phyloP scores from a whole-genome alignment of 2,113 vertebrate species.

The Uria aalge region DNA sequence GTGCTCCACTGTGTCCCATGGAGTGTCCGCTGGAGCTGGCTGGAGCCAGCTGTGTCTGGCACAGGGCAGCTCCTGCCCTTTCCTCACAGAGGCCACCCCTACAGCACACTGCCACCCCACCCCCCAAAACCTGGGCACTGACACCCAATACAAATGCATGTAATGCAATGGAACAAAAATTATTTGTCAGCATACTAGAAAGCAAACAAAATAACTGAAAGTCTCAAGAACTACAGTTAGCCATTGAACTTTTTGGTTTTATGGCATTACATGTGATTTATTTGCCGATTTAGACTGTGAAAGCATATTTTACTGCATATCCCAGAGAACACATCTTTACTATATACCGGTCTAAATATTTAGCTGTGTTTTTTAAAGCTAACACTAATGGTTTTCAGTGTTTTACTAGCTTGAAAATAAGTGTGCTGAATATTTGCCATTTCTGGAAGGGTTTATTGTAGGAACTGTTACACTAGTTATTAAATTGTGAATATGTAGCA shows the following conservation, averaged over 20 bases:
- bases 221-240: background rate
- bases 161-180: background rate
- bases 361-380: background rate
- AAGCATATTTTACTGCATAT: background rate
- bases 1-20: background rate
- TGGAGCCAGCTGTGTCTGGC: background rate
- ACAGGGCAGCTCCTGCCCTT: background rate
- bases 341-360: background rate
- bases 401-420: conserved; percentile 47
- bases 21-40: background rate
- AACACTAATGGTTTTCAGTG: background rate
- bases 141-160: accelerated
- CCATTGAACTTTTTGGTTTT: background rate
- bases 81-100: background rate
- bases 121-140: accelerated
- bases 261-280: background rate
- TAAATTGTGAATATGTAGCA: conserved; percentile 54
- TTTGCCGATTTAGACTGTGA: background rate
- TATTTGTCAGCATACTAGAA: background rate
- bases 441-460: conserved; percentile 48
- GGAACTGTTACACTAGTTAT: conserved; percentile 29
- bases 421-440: conserved; percentile 42
- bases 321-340: background rate
- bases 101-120: accelerated
- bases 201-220: background rate